Evolutionary conservation across 2,797 vertebrate species (phyloP).

Genomic region (Oreochromis mossambicus): DNA sequence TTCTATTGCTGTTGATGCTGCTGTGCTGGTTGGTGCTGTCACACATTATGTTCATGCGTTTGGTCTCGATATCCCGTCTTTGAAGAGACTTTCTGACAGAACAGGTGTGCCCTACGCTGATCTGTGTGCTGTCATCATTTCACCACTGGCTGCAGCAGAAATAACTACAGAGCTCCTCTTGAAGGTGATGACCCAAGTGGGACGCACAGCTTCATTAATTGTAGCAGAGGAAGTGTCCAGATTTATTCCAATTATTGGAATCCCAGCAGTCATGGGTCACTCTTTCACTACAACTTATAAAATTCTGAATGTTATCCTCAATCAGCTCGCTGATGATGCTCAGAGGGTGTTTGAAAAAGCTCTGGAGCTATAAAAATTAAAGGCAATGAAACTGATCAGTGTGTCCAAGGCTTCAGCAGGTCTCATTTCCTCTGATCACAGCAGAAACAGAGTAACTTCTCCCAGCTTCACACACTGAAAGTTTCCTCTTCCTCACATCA

Average conservation of each 20-base stretch:
- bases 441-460: too few relatives aligned
- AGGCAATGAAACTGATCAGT: too few relatives aligned
- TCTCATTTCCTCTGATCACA: too few relatives aligned
- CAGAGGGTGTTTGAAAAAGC: not conserved
- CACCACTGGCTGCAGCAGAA: rapidly evolving
- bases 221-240: rapidly evolving
- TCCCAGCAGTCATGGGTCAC: rapidly evolving
- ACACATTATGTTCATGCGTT: rapidly evolving
- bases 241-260: not conserved
- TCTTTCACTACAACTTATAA: not conserved
- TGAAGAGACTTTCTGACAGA: rapidly evolving
- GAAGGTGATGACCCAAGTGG: rapidly evolving
- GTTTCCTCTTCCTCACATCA: too few relatives aligned
- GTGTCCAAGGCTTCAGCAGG: too few relatives aligned
- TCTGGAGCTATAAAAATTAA: not conserved
- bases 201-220: rapidly evolving
- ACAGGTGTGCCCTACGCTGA: not conserved
- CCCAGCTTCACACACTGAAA: too few relatives aligned
- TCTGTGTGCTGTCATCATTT: rapidly evolving
- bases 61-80: rapidly evolving
- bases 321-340: not conserved
- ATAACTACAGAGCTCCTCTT: rapidly evolving
- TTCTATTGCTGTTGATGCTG: rapidly evolving
- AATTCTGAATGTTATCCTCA: not conserved
- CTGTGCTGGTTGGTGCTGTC: rapidly evolving